These are phyloP conservation scores for Chlorops oryzae DNA, from an alignment of 1,140 invertebrate species.

Conservation along the genomic window DNA sequence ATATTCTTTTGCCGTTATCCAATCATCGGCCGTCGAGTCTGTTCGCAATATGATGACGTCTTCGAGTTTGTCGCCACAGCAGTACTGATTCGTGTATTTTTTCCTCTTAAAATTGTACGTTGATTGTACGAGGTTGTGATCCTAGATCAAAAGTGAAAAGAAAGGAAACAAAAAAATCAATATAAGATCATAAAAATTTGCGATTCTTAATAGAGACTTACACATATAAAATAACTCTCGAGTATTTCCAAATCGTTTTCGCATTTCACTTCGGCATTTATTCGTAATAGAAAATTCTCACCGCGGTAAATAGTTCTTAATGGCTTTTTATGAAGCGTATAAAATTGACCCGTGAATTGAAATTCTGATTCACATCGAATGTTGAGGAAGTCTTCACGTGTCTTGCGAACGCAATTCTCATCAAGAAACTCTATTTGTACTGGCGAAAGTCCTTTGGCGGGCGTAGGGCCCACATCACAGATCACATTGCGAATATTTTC, in stretches of 20 bases:
- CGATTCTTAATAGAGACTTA: constrained; percentile 22
- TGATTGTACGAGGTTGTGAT: constrained; percentile 47
- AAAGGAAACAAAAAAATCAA: not conserved
- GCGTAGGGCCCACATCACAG: constrained; percentile 13
- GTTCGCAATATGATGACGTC: constrained; percentile 43
- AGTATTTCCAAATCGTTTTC: constrained; percentile 40
- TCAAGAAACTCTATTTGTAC: constrained; percentile 43
- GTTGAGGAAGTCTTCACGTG: constrained; percentile 31
- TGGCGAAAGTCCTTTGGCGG: constrained; percentile 20
- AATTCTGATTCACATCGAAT: constrained; percentile 37
- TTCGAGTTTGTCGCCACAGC: constrained; percentile 35
- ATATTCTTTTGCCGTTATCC: constrained; percentile 32
- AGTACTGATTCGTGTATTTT: constrained; percentile 39
- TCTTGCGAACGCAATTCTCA: constrained; percentile 39
- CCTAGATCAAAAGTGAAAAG: too few species aligned
- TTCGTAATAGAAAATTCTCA: constrained; percentile 43
- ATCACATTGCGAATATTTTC: constrained; percentile 22
- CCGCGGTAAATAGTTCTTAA: constrained; percentile 34
- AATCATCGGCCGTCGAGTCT: constrained; percentile 32
- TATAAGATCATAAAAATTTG: not conserved
- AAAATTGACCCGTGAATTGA: constrained; percentile 36
- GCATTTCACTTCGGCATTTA: constrained; percentile 35
- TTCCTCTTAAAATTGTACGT: constrained; percentile 47
- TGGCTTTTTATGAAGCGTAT: constrained; percentile 36
- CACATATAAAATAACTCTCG: constrained; percentile 47